These are phyloP conservation scores for Coranthus polyacanthus DNA, from an alignment of 2,797 vertebrate species.

Conservation along the genomic window DNA sequence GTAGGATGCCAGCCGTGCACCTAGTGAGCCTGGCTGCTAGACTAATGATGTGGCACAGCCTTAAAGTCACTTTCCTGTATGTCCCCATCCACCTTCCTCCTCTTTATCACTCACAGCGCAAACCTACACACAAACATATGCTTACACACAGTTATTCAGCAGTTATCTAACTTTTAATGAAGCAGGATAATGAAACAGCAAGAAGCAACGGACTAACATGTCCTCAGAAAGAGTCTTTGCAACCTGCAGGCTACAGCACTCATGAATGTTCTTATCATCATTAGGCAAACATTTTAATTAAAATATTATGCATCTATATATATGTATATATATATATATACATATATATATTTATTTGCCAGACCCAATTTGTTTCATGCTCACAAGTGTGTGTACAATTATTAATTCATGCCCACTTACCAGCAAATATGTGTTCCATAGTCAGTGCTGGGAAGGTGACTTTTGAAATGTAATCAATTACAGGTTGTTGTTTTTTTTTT, in stretches of 20 bases:
- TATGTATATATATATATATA: conserved; percentile 38
- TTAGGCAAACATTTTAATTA: conserved; percentile 53
- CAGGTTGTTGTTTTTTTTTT: too few relatives aligned
- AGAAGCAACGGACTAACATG: conserved; percentile 1
- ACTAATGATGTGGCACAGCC: conserved; percentile 52
- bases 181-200: conserved; percentile 7
- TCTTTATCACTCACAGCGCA: conserved; percentile 9
- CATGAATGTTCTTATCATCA: conserved; percentile 29
- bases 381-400: conserved; percentile 28
- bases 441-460: too few relatives aligned
- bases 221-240: conserved; percentile 4
- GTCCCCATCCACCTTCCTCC: conserved; percentile 20
- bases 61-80: conserved; percentile 27
- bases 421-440: conserved; percentile 13
- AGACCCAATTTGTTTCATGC: conserved; percentile 48
- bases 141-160: neutral
- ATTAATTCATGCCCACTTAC: conserved; percentile 56
- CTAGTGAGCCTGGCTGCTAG: conserved; percentile 2
- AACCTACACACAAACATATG: neutral
- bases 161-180: conserved; percentile 28
- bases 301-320: conserved; percentile 27
- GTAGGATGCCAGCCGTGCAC: conserved; percentile 19
- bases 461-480: too few relatives aligned
- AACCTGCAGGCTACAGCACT: conserved; percentile 19
- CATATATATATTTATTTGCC: conserved; percentile 34